A percentile compares a stretch with the other conserved stretches of the same genome.
These are phyloP conservation scores for Sebastes cheni DNA, from an alignment of 2,797 vertebrate species.

Conservation along the genomic window DNA sequence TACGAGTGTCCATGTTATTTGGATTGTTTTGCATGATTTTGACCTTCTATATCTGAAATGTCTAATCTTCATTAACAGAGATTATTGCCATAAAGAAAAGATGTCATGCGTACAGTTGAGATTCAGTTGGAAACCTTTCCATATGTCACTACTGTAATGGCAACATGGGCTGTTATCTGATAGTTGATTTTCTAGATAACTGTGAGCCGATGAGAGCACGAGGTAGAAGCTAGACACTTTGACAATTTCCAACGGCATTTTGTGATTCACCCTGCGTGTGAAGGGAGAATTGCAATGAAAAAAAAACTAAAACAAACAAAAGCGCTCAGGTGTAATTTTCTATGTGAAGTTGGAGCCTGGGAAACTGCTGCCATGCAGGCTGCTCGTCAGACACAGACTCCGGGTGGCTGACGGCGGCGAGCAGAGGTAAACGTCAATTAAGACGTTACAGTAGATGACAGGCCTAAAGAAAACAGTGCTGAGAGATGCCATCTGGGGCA, in stretches of 20 bases:
- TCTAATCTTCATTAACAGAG: neutral
- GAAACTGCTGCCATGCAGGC: conserved; percentile 51
- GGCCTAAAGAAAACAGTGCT: conserved; percentile 68
- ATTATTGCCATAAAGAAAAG: neutral
- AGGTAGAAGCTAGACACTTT: neutral
- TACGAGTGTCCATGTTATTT: neutral
- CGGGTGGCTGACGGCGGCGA: conserved; percentile 63
- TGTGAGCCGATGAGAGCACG: neutral
- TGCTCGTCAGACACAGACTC: conserved; percentile 60
- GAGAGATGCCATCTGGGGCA: conserved; percentile 65
- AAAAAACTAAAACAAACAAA: conserved; percentile 58
- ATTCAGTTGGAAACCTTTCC: neutral
- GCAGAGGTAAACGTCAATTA: conserved; percentile 79
- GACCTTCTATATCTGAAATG: neutral
- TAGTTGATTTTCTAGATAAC: neutral
- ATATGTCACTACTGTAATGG: neutral
- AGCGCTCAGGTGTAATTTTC: conserved; percentile 65
- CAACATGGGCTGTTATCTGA: neutral
- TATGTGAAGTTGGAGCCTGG: conserved; percentile 58
- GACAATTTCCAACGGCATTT: conserved; percentile 2
- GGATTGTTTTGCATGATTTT: conserved; percentile 6
- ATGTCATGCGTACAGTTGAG: neutral
- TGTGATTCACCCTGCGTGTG: conserved; percentile 25
- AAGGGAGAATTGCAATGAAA: conserved; percentile 27
- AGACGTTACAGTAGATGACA: conserved; percentile 74